Evolutionary conservation across 2,797 vertebrate species (phyloP).

Genomic region (Lagorchestes hirsutus): DNA sequence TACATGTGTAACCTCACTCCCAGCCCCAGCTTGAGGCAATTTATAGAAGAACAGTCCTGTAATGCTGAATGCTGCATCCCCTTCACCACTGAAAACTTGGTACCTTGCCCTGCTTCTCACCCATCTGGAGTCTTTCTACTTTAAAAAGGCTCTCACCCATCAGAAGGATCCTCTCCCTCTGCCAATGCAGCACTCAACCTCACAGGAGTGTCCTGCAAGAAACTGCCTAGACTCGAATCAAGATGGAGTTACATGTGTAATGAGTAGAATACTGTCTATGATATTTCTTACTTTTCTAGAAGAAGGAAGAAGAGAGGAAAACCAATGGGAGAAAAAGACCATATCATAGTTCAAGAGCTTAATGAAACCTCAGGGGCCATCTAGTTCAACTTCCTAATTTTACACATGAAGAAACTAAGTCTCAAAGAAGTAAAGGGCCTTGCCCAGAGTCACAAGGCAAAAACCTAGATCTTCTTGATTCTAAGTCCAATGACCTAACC

Average conservation of each 20-base stretch:
- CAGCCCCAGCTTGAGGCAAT: background rate
- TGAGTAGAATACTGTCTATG: background rate
- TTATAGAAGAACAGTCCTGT: background rate
- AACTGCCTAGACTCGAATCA: background rate
- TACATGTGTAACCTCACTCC: background rate
- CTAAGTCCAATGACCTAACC: background rate
- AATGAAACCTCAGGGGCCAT: background rate
- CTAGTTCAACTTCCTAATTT: background rate
- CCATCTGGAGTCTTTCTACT: no score
- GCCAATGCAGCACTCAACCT: background rate
- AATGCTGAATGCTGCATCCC: background rate
- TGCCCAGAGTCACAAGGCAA: background rate
- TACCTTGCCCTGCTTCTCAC: background rate
- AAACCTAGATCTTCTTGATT: background rate
- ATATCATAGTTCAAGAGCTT: background rate
- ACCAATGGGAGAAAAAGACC: background rate
- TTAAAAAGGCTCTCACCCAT: background rate
- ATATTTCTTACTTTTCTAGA: background rate
- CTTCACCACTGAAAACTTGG: background rate
- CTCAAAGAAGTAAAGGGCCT: background rate
- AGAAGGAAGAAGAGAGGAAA: background rate
- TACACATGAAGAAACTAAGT: background rate
- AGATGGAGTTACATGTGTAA: background rate
- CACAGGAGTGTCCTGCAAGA: background rate
- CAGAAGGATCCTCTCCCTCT: background rate